A percentile compares a stretch with the other conserved stretches of the same genome.
phyloP scores from a whole-genome alignment of 2,888 invertebrate genomes.

The Mystacides longicornis region DNA sequence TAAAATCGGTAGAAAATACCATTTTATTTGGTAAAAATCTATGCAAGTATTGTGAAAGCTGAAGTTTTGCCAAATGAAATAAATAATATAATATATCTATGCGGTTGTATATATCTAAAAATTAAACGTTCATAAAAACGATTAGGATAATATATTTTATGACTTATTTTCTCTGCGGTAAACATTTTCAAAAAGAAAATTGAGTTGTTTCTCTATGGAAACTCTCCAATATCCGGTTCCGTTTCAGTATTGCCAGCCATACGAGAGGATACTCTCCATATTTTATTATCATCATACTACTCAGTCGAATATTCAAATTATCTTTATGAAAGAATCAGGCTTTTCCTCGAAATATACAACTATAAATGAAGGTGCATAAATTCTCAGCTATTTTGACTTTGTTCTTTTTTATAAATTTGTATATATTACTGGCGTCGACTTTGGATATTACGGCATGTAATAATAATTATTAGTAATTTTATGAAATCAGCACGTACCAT shows the following conservation, averaged over 20 bases:
- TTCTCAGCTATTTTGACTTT: background rate
- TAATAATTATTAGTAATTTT: too few species aligned
- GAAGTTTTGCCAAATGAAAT: too few species aligned
- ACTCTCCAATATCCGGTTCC: conserved; percentile 23
- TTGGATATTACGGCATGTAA: too few species aligned
- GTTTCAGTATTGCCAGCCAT: conserved; percentile 9
- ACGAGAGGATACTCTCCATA: background rate
- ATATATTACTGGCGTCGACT: background rate
- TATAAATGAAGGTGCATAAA: background rate
- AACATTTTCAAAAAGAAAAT: conserved; percentile 15
- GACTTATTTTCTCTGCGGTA: conserved; percentile 5
- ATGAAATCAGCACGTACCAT: too few species aligned
- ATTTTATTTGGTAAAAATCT: too few species aligned
- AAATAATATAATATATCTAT: too few species aligned
- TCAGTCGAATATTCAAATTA: background rate
- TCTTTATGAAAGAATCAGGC: background rate
- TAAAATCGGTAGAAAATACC: too few species aligned
- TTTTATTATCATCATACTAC: background rate
- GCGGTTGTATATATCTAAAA: too few species aligned
- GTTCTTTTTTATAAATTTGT: background rate
- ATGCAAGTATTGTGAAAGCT: too few species aligned
- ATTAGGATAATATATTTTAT: background rate
- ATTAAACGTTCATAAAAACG: background rate
- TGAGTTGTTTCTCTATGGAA: conserved; percentile 21
- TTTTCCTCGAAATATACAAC: background rate